phyloP scores from a whole-genome alignment of 2,888 invertebrate species.

The Hydrotaea diabolus region DNA sequence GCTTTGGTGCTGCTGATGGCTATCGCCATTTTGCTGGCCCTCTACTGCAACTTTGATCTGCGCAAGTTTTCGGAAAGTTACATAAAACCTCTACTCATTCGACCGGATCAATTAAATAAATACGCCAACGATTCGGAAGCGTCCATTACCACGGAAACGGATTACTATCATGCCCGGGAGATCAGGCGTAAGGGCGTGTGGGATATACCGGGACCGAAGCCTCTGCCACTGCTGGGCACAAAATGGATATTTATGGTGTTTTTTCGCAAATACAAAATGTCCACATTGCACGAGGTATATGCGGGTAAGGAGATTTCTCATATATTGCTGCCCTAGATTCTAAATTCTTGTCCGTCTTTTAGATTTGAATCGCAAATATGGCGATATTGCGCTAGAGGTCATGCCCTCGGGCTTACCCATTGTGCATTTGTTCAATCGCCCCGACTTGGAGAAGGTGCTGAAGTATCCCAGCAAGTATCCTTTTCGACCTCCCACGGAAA shows the following conservation, averaged over 20 bases:
- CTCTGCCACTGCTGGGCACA: conserved; percentile 89
- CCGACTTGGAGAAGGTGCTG: conserved; percentile 89
- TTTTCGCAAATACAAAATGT: conserved; percentile 84
- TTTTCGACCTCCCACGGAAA: conserved; percentile 91
- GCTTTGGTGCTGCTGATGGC: conserved; percentile 78
- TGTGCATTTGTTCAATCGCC: conserved; percentile 86
- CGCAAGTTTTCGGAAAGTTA: conserved; percentile 73
- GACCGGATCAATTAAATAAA: conserved; percentile 51
- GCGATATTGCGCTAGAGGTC: conserved; percentile 89
- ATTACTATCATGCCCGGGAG: conserved; percentile 74
- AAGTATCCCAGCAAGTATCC: conserved; percentile 88
- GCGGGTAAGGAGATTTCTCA: conserved; percentile 82
- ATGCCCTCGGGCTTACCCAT: conserved; percentile 87
- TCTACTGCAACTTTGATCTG: conserved; percentile 77
- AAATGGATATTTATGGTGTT: conserved; percentile 88
- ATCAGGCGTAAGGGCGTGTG: conserved; percentile 73
- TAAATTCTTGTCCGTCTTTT: neutral
- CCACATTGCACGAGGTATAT: conserved; percentile 90
- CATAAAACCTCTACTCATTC: conserved; percentile 73
- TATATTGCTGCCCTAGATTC: too few species aligned
- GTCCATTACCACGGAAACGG: conserved; percentile 60
- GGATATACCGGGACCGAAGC: conserved; percentile 87
- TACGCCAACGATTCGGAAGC: conserved; percentile 54
- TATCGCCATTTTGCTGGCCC: conserved; percentile 76
- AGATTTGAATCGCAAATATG: conserved; percentile 88